Base-by-base conservation (phyloP, 1,140 invertebrate species). In the Pygmarrhopalites habei region DNA sequence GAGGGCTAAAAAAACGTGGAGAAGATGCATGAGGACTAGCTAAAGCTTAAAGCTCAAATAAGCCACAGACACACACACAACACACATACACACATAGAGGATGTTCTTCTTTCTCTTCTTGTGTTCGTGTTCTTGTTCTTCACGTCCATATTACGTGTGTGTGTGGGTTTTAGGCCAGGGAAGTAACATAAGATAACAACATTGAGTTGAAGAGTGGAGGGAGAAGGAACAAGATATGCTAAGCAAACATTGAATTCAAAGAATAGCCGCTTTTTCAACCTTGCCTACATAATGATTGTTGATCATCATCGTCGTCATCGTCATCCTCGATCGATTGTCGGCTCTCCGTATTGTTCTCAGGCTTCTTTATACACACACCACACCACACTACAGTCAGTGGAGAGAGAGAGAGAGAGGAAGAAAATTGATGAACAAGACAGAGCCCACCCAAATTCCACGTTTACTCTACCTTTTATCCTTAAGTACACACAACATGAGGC, bases 401-500 rank as follows among this genome's bases (percentile, higher is more conserved):
- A 39, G 35, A 39, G 35, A 39, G 35, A 39, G 35, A 39, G 35
- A 39, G 35, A 39, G 35, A 17, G 17, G 10, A 5, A 49, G 23
- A 15, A 52, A 52, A 52, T 52, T 26, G 25, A 26, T 29, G 14
- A 52, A 7, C 23, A 52, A 23, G 2, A 7, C 29, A 10, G 10
- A 44, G 64, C 55, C 64, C 64, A 65, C 64, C 64, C 64, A 65
- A 65, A 60, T 44, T 55, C 49, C 55, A 26, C 35, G 51, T 65
- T 60, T 60, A 56, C 58, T 59, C 57, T 64, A 14, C 61, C 41
- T 17, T 61, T 61, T 52, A 52, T 52, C 49, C 49, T 29, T 52
- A 52, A 52, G 49, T 26, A 52, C 49, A 52, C 49, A 52, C 25
- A 21, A 10, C 44, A n/a, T 46, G 5, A 4, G 44, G 4, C 21